A percentile compares a stretch with the other conserved stretches of the same genome.
Evolutionary conservation across 2,797 vertebrate species (phyloP).

Genomic region (Pangasius macronema): DNA sequence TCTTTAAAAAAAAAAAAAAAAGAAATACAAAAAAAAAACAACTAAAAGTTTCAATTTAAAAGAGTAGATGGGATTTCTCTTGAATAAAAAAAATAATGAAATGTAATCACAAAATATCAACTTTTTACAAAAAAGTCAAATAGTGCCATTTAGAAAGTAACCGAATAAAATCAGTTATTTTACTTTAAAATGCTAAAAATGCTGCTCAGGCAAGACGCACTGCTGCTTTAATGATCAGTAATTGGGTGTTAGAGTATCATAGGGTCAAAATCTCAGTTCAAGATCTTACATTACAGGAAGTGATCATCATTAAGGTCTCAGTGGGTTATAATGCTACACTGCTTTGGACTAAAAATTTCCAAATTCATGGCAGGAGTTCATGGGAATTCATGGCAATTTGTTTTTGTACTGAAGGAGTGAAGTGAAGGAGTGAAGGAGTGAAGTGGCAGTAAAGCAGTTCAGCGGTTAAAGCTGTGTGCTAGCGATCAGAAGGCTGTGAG

Average conservation of each 20-base stretch:
- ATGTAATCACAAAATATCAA: conserved; percentile 64
- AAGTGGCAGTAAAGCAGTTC: neutral
- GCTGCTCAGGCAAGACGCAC: conserved; percentile 59
- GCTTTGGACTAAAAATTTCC: neutral
- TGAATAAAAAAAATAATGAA: conserved; percentile 65
- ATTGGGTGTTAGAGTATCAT: conserved; percentile 3
- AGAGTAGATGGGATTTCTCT: conserved; percentile 79
- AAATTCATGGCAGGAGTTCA: neutral
- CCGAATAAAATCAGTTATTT: conserved; percentile 47
- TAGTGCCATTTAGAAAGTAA: conserved; percentile 62
- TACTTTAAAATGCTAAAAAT: conserved; percentile 54
- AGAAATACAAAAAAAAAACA: conserved; percentile 73
- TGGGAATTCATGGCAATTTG: neutral
- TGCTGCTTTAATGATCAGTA: conserved; percentile 14
- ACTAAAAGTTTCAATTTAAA: neutral
- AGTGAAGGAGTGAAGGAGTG: neutral
- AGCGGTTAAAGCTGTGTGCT: neutral
- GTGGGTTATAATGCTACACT: neutral
- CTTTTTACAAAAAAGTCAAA: conserved; percentile 58
- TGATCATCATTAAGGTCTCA: neutral
- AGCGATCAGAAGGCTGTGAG: neutral
- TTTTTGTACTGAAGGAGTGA: neutral
- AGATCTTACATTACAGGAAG: neutral
- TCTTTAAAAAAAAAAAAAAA: conserved; percentile 77
- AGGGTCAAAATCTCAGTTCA: neutral